Percentiles rank a stretch among this genome's conserved stretches.
These are phyloP conservation scores for Atta texana DNA, from an alignment of 1,140 invertebrate species.

Conservation along the genomic window DNA sequence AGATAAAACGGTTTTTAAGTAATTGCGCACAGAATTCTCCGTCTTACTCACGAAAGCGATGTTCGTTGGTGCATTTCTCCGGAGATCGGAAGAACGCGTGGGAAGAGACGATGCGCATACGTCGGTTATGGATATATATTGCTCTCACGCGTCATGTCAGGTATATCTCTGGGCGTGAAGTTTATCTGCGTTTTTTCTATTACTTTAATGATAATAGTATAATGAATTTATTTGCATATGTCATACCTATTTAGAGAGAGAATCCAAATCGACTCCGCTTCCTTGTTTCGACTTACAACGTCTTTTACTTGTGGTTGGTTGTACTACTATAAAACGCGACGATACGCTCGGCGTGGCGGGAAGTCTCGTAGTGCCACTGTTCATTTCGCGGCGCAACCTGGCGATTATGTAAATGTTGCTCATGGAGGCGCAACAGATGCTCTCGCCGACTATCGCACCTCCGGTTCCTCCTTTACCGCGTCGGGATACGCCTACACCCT, in stretches of 20 bases:
- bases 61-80: constrained; percentile 15
- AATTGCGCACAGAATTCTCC: constrained; percentile 65
- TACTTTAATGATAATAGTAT: constrained; percentile 9
- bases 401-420: constrained; percentile 86
- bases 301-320: constrained; percentile 61
- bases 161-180: constrained; percentile 31
- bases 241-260: constrained; percentile 21
- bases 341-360: constrained; percentile 42
- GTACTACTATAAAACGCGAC: constrained; percentile 40
- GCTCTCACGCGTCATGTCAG: constrained; percentile 14
- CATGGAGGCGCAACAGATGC: constrained; percentile 85
- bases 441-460: constrained; percentile 70
- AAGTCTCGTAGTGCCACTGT: constrained; percentile 65
- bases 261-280: background rate
- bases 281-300: constrained; percentile 65
- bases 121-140: constrained; percentile 7
- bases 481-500: constrained; percentile 68
- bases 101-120: constrained; percentile 8
- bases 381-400: constrained; percentile 69
- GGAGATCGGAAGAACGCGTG: constrained; percentile 20
- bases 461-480: constrained; percentile 52
- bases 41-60: constrained; percentile 30
- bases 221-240: constrained; percentile 36
- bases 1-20: constrained; percentile 65
- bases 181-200: constrained; percentile 9